Percentiles rank a stretch among this genome's conserved stretches.
These are phyloP conservation scores for Rissa tridactyla DNA, from an alignment of 2,113 vertebrate genomes.

Conservation along the genomic window DNA sequence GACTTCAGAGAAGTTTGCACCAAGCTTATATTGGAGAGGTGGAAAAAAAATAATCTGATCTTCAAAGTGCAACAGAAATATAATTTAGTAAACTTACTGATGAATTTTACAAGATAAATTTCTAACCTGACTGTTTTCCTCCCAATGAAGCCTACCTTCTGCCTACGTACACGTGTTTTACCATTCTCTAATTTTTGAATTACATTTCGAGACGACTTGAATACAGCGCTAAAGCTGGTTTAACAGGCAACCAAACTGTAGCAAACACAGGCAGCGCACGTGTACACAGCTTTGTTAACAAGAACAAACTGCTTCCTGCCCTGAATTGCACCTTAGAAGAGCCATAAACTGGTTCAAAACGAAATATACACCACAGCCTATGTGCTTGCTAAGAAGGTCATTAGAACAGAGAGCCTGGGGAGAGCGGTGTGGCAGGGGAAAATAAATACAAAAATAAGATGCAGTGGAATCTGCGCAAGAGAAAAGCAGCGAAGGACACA, in stretches of 20 bases:
- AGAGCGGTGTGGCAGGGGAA: not conserved
- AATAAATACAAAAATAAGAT: conserved; percentile 5
- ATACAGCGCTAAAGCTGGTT: not conserved
- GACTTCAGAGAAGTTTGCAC: not conserved
- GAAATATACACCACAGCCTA: not conserved
- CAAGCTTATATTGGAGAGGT: not conserved
- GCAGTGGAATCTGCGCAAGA: not conserved
- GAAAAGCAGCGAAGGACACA: not conserved
- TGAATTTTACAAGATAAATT: not conserved
- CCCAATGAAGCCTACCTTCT: not conserved
- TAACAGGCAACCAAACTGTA: not conserved
- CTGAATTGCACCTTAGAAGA: conserved; percentile 5
- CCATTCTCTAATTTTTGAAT: not conserved
- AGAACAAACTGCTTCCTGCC: conserved; percentile 33
- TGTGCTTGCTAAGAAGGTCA: conserved; percentile 1
- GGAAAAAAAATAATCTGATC: not conserved
- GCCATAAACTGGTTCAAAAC: not conserved
- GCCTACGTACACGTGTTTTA: not conserved
- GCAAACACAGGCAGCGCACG: not conserved
- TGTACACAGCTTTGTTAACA: not conserved
- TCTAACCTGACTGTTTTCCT: not conserved
- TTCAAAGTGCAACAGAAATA: not conserved
- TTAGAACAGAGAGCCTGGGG: not conserved
- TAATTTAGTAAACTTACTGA: not conserved
- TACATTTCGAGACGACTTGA: not conserved